These are phyloP conservation scores for Cryptosula pallasiana DNA, from an alignment of 2,888 invertebrate species.

Conservation along the genomic window DNA sequence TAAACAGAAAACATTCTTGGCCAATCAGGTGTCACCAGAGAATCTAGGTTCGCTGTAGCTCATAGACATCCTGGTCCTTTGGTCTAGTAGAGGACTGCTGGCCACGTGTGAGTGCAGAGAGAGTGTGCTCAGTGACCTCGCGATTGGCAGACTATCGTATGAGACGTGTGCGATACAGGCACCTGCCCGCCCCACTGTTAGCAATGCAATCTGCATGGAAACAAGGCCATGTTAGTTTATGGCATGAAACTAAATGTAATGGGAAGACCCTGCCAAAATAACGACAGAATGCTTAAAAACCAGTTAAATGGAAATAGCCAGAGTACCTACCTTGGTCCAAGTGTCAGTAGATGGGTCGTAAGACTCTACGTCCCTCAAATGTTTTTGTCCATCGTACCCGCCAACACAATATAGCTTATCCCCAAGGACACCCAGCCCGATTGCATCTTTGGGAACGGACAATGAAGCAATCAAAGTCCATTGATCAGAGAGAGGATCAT, in stretches of 20 bases:
- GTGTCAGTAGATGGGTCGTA: constrained; percentile 69
- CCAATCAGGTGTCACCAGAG: constrained; percentile 1
- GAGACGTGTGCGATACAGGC: constrained; percentile 68
- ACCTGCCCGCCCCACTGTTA: constrained; percentile 79
- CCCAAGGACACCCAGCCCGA: constrained; percentile 79
- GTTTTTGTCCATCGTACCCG: constrained; percentile 85
- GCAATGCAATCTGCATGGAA: constrained; percentile 64
- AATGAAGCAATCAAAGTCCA: constrained; percentile 82
- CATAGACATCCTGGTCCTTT: constrained; percentile 13
- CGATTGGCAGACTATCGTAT: background rate
- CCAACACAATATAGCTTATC: constrained; percentile 77
- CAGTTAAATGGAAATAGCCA: background rate
- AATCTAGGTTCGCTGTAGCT: constrained; percentile 24
- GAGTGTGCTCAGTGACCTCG: constrained; percentile 18
- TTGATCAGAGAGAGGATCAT: constrained; percentile 69
- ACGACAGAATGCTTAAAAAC: too few relatives aligned
- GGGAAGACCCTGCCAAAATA: too few relatives aligned
- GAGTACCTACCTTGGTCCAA: constrained; percentile 55
- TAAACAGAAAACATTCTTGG: too few relatives aligned
- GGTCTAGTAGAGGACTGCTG: background rate
- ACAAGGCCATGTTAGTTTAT: too few relatives aligned
- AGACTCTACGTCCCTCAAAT: constrained; percentile 74
- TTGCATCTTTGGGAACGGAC: constrained; percentile 77
- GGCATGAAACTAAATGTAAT: too few relatives aligned
- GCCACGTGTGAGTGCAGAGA: background rate